Base-by-base conservation (phyloP, 2,797 vertebrate genomes). In the Fistularia commersonii region DNA sequence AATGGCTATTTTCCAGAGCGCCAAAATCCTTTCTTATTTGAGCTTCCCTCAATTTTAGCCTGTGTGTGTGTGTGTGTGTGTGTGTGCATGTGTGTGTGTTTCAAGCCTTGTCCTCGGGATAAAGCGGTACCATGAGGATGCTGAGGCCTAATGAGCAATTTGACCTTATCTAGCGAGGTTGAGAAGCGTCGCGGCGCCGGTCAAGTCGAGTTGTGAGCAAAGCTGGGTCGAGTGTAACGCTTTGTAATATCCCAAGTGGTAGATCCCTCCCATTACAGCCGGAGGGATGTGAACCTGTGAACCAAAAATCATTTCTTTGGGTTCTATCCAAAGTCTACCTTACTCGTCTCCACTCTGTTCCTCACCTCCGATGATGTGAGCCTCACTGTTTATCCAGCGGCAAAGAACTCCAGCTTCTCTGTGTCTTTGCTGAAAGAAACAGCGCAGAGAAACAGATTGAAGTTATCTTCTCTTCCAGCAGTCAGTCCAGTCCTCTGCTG, bases 81-180 rank as follows among this genome's bases (percentile, higher is more conserved):
- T 23, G 23, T 4, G 23, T 23, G 23, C 4, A 4, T 23, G 23
- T 23, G 23, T 23, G 33, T 51, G 48, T 51, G 61, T 41, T 56
- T 54, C 64, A 43, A 56, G 57, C 49, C 11, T 0, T 32, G 51
- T 37, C 41, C 39, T 79, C 50, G 45, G 63, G 32, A 77, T 68
- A 76, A 76, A 73, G 71, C 62, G 50, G 57, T 63, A 42, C 59
- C 68, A 65, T 65, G 61, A 72, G 73, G 64, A 69, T 45, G 40
- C 51, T 38, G 47, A 62, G 32, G 54, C 64, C 33, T 64, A 59
- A 62, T 59, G 65, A 79, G 66, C 51, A 61, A 57, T 65, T 56
- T 66, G 75, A 64, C 61, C 33, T 69, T 42, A 64, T 61, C 43
- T 52, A 42, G 31, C 53, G 23, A 69, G 63, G 69, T 73, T 38